A percentile compares a stretch with the other conserved stretches of the same genome.
These are phyloP conservation scores for Parnassius apollo DNA, from an alignment of 2,888 invertebrate species.

Conservation along the genomic window DNA sequence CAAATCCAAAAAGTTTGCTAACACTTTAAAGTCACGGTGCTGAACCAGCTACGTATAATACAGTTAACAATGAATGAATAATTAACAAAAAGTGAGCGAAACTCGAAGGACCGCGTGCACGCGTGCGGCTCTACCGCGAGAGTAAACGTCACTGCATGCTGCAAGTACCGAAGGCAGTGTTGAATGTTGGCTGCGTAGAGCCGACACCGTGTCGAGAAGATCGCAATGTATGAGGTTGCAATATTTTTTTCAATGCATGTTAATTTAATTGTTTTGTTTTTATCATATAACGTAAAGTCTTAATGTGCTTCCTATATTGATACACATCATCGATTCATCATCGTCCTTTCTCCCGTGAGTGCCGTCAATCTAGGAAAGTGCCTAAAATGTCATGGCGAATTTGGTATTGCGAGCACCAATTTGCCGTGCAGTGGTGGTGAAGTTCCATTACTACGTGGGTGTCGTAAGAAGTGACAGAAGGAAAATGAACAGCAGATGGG, in stretches of 20 bases:
- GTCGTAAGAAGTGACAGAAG: no score
- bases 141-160: constrained; percentile 52
- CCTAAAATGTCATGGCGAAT: no score
- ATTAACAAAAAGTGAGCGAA: constrained; percentile 3
- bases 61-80: constrained; percentile 1
- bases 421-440: no score
- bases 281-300: background rate
- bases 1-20: constrained; percentile 17
- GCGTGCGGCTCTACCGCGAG: constrained; percentile 54
- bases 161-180: constrained; percentile 10
- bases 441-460: no score
- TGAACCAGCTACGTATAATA: constrained; percentile 2
- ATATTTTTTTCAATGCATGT: background rate
- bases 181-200: constrained; percentile 2
- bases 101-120: constrained; percentile 31
- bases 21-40: constrained; percentile 25
- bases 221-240: constrained; percentile 9
- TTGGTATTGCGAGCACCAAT: no score
- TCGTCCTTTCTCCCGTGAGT: no score
- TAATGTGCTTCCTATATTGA: no score
- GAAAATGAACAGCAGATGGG: no score
- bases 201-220: constrained; percentile 4
- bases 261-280: background rate
- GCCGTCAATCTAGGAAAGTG: no score
- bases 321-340: no score